phyloP scores from a whole-genome alignment of 37 sponge, comb jelly and placozoan genomes.

The Eunapius fragilis region DNA sequence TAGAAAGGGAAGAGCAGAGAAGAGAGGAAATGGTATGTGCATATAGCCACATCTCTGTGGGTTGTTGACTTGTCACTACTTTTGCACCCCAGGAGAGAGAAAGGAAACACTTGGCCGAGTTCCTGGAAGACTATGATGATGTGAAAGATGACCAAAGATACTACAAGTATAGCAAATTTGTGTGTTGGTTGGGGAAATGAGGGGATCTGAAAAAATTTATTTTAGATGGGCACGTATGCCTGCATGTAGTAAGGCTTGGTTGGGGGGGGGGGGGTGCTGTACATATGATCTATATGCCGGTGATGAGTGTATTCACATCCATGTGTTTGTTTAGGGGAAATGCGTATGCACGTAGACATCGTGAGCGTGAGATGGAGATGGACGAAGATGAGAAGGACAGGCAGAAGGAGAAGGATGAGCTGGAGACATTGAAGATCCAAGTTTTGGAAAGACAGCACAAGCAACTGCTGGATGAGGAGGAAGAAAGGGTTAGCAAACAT shows the following conservation, averaged over 20 bases:
- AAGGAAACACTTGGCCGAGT: conserved; percentile 66
- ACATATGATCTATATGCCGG: neutral
- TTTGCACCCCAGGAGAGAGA: conserved; percentile 67
- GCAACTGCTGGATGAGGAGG: conserved; percentile 25
- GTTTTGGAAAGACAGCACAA: conserved; percentile 49
- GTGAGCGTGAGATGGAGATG: conserved; percentile 88
- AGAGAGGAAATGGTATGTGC: conserved; percentile 77
- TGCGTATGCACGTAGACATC: conserved; percentile 64
- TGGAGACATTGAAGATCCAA: conserved; percentile 64
- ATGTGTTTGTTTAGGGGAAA: conserved; percentile 45
- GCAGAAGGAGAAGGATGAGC: conserved; percentile 85
- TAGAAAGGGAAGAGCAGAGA: conserved; percentile 72
- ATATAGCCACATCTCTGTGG: too few species aligned
- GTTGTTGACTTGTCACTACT: neutral
- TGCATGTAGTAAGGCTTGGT: neutral
- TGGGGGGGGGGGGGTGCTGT: too few species aligned
- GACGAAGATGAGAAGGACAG: conserved; percentile 91
- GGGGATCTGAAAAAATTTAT: too few species aligned
- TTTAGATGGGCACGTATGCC: neutral
- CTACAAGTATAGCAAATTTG: conserved; percentile 68
- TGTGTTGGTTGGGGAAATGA: neutral
- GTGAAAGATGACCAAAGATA: conserved; percentile 91
- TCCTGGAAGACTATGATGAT: conserved; percentile 93
- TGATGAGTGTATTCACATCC: neutral
- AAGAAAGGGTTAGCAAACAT: neutral